Base-by-base conservation (phyloP, 2,113 vertebrate genomes). In the Sander vitreus region DNA sequence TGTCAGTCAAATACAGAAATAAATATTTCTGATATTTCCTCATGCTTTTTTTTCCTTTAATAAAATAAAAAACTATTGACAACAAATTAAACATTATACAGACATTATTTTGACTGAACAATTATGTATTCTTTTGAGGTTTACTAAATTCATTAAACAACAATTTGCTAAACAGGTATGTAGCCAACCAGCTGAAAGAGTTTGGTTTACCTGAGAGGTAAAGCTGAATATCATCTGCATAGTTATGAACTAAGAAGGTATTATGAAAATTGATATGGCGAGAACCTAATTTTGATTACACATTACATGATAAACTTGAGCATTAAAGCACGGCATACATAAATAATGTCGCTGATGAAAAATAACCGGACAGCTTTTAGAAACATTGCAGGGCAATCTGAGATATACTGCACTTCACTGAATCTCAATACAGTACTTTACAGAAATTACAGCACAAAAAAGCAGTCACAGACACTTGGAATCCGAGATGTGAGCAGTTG, bases 401-500 rank as follows among this genome's bases (percentile, higher is more conserved):
- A 73, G 39, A 71, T 13, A 55, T 58, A 47, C n/a, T 59, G 5
- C 25, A 47, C 70, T 62, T 75, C 2, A 54, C 5, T 16, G 25
- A 64, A 65, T 81, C 18, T 19, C 12, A 16, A 12, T 9, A 18
- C 12, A 72, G 39, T 33, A 23, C 43, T 25, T 69, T 7, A 36
- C 23, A 59, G 36, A 81, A 27, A 75, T 53, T 1, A 5, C 50
- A 74, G 39, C 45, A 43, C 59, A 69, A 36, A 58, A 39, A 63
- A 72, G 65, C 51, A 36, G n/a, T 47, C 71, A 80, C 71, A 83
- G 66, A 75, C 60, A 45, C 23, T 57, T 73, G 66, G 30, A 47
- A 53, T 33, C 68, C 7, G 43, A 68, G 45, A 78, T 59, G 23
- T 48, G 59, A 75, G 81, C 50, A 57, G 18, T 71, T 79, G 13